Evolutionary conservation across 2,888 invertebrate genomes (phyloP).

Genomic region (Scaptomyza flava): DNA sequence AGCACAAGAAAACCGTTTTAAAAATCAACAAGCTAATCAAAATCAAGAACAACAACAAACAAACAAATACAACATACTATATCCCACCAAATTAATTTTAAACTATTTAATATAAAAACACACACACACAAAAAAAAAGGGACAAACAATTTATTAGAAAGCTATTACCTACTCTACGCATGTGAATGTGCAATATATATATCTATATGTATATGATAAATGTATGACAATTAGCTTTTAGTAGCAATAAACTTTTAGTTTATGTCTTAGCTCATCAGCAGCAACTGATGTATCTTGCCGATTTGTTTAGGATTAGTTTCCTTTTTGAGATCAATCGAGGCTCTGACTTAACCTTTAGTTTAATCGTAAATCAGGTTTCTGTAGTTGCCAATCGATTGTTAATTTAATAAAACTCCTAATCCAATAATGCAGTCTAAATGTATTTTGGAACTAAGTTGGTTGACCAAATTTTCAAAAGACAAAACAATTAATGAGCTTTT

Average conservation of each 20-base stretch:
- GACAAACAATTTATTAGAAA: constrained; percentile 40
- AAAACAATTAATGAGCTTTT: constrained; percentile 77
- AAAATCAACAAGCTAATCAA: constrained; percentile 32
- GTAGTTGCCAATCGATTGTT: constrained; percentile 66
- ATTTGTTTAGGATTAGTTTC: constrained; percentile 20
- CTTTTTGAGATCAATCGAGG: constrained; percentile 25
- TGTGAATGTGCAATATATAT: constrained; percentile 17
- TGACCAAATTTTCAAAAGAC: constrained; percentile 49
- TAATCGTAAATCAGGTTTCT: constrained; percentile 64
- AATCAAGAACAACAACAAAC: constrained; percentile 35
- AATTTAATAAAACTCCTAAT: background rate
- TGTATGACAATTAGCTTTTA: constrained; percentile 20
- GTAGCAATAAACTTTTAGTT: constrained; percentile 7
- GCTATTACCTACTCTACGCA: constrained; percentile 15
- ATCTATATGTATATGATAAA: background rate
- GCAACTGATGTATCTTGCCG: constrained; percentile 1
- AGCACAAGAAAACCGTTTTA: constrained; percentile 6
- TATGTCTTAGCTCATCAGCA: constrained; percentile 23
- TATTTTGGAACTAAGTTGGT: constrained; percentile 37
- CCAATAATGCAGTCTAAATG: background rate
- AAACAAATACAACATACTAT: constrained; percentile 75
- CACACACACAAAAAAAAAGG: constrained; percentile 14
- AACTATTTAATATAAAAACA: constrained; percentile 51
- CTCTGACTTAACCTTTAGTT: constrained; percentile 53
- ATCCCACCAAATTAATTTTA: constrained; percentile 80